Evolutionary conservation across 2,797 vertebrate genomes (phyloP).

Genomic region (Chloroceryle amazona): DNA sequence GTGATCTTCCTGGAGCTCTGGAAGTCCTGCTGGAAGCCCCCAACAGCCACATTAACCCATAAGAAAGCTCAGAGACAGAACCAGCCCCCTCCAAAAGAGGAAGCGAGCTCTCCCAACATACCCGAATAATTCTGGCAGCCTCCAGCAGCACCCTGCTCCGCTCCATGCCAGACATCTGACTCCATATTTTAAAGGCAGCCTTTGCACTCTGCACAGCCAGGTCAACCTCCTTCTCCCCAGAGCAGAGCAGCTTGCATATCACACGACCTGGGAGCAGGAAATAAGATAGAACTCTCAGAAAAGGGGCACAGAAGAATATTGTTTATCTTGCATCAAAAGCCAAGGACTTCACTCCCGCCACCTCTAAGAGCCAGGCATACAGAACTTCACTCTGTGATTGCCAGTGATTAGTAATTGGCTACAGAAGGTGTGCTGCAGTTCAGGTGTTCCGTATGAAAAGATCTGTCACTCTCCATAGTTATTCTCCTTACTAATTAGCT

Average conservation of each 20-base stretch:
- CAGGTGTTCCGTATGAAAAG: neutral
- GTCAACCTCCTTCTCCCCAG: slow-evolving; percentile 90
- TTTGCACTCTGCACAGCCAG: slow-evolving; percentile 90
- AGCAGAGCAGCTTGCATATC: slow-evolving; percentile 88
- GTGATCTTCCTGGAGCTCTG: neutral
- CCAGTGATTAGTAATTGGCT: too few species aligned
- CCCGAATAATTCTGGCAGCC: slow-evolving; percentile 94
- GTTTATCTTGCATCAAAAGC: neutral
- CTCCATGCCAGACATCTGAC: slow-evolving; percentile 91
- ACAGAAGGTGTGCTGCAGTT: neutral
- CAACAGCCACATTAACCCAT: neutral
- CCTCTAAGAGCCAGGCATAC: neutral
- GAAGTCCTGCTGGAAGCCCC: neutral
- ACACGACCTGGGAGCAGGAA: slow-evolving; percentile 84
- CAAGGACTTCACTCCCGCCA: neutral
- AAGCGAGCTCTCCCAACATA: slow-evolving; percentile 27
- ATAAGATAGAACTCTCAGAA: neutral
- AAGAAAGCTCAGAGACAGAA: neutral
- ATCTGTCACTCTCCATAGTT: neutral
- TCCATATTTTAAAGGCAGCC: slow-evolving; percentile 90
- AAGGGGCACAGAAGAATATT: fast-evolving
- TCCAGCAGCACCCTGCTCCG: slow-evolving; percentile 90
- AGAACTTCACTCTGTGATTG: neutral
- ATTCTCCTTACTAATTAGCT: neutral
- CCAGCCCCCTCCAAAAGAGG: neutral